A percentile compares a stretch with the other conserved stretches of the same genome.
Conservation (phyloP, 2,113 vertebrate species). For the Paedocypris sp. region DNA sequence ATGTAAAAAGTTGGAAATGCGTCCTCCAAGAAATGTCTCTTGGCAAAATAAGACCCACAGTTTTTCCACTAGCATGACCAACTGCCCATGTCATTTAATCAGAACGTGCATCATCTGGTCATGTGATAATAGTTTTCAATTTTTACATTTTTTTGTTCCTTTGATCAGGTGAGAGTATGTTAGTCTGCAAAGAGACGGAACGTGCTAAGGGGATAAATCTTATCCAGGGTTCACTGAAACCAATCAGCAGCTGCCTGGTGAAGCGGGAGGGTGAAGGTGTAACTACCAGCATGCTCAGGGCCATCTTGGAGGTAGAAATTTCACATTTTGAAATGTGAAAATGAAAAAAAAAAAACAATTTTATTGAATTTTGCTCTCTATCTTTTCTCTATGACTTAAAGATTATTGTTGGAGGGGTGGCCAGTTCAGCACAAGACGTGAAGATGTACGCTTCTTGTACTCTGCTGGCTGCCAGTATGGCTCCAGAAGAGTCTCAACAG, state of each 20-base stretch:
- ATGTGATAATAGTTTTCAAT: neutral
- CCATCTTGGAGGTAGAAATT: conserved; percentile 80
- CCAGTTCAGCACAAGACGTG: conserved; percentile 78
- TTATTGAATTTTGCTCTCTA: neutral
- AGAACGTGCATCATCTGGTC: neutral
- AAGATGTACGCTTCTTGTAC: conserved; percentile 79
- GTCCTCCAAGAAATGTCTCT: too few species aligned
- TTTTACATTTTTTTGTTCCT: too few species aligned
- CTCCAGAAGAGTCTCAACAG: conserved; percentile 13
- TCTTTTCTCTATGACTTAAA: conserved; percentile 36
- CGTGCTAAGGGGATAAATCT: conserved; percentile 76
- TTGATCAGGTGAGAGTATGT: conserved; percentile 81
- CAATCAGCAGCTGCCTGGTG: conserved; percentile 80
- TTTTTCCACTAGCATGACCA: too few species aligned
- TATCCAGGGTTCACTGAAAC: conserved; percentile 75
- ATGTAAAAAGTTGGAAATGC: too few species aligned
- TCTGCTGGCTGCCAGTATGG: conserved; percentile 72
- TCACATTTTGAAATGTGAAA: neutral
- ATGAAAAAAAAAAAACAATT: neutral
- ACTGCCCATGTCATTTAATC: too few species aligned
- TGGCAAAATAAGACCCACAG: too few species aligned
- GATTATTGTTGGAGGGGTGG: conserved; percentile 87
- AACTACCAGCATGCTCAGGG: conserved; percentile 85
- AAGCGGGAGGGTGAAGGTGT: conserved; percentile 73
- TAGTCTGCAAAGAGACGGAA: conserved; percentile 86